Conservation (phyloP, 2,113 vertebrate genomes). For the Sylvicapra grimmia region DNA sequence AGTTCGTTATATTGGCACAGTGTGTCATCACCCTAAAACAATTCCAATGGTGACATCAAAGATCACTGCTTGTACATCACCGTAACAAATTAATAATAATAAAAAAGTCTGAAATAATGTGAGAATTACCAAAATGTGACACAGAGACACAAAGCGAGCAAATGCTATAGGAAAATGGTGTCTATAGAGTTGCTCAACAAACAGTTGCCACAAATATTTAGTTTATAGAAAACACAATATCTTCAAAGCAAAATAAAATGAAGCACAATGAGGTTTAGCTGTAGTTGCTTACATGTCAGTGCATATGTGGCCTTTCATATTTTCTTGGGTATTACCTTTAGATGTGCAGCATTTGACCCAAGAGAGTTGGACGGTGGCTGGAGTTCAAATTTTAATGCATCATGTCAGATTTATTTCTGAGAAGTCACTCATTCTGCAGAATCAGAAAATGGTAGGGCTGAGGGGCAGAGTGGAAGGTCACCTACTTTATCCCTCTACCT, state of each 20-base stretch:
- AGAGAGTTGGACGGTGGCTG: background rate
- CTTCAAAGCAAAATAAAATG: background rate
- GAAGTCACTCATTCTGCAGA: background rate
- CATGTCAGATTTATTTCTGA: background rate
- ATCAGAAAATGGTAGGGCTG: background rate
- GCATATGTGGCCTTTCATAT: background rate
- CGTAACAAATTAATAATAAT: background rate
- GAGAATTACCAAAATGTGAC: background rate
- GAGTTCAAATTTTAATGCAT: background rate
- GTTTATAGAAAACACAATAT: background rate
- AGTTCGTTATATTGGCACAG: rapidly evolving
- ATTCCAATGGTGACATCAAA: background rate
- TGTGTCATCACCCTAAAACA: background rate
- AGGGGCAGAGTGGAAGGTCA: background rate
- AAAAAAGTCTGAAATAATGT: background rate
- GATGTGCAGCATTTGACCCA: background rate
- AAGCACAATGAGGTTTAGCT: background rate
- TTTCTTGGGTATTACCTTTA: background rate
- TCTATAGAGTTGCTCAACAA: background rate
- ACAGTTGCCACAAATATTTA: background rate
- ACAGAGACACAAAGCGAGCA: background rate
- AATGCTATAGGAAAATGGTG: background rate
- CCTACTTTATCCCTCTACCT: background rate
- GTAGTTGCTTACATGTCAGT: background rate
- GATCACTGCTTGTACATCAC: background rate